Evolutionary conservation across 92 coral and sea anemone species (phyloP), one percentile per base, ranked within the genome.

Genomic region (Meandrina meandrites): DNA sequence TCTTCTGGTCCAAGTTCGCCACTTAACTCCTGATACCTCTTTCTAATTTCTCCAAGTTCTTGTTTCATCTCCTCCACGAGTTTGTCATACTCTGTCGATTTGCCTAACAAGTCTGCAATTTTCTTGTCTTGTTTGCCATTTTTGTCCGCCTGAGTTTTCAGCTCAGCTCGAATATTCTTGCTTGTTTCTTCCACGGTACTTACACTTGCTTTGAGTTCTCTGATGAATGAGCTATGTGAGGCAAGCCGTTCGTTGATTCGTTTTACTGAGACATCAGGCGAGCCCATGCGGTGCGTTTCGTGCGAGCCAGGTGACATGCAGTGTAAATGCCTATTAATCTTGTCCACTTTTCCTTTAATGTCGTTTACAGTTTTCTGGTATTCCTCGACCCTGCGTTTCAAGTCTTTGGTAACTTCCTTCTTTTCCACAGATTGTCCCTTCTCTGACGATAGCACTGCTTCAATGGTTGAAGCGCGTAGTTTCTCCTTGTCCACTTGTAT

Each of bases 301-400:
- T 86, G 90, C 14, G 86, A 78, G 47, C 86, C 94, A 57, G 91
- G 92, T 31, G 93, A 84, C 71, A 85, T 84, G 62, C 93, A 86
- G 56, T 89, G 94, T 51, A 95, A 84, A 66, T 95, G 93, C 40
- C 93, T 89, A 71, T 91, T 93, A 22, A 95, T 95, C 21, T 95
- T 93, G 48, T 91, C 94, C 74, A 95, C 98, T 80, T 95, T 95
- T 58, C 86, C 81, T 67, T 90, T 89, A 11, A 95, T 84, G 50
- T 95, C 94, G n/a, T 95, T 91, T 8, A 95, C 96, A 64, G 93
- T 93, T 53, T 89, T 80, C 84, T 95, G 98, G 80, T 95, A 95
- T 50, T 84, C 90, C 34, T 95, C 93, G 8, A 95, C 98, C 42
- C 94, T 93, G 50, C 88, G 84, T 86, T 95, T 95, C 72, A 95